phyloP scores from a whole-genome alignment of 2,888 invertebrate genomes.

The Schizaphis graminum region DNA sequence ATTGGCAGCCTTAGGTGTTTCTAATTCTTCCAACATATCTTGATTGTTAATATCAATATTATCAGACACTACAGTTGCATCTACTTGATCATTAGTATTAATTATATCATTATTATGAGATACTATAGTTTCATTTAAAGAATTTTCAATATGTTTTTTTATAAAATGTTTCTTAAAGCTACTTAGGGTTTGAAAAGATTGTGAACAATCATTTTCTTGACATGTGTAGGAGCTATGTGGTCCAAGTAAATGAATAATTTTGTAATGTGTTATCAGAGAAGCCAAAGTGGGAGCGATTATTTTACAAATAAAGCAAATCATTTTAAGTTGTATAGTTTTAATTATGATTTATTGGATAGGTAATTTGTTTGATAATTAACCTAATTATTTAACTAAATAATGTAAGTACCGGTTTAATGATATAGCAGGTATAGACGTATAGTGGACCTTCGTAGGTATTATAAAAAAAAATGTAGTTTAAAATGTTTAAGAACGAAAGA shows the following conservation, averaged over 20 bases:
- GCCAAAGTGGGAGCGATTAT: not conserved
- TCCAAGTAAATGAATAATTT: not conserved
- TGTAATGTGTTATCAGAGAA: not conserved
- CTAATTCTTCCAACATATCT: not conserved
- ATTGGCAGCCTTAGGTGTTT: not conserved
- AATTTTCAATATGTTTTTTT: not conserved
- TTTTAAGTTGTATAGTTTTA: too few relatives aligned
- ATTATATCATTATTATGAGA: not conserved
- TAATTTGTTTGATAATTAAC: too few relatives aligned
- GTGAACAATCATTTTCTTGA: not conserved
- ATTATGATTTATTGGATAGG: too few relatives aligned
- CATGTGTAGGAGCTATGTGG: not conserved
- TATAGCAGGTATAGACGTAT: too few relatives aligned
- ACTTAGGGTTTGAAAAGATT: constrained; percentile 11
- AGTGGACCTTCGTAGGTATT: too few relatives aligned
- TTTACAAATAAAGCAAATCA: too few relatives aligned
- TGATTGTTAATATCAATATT: not conserved
- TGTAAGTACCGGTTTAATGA: too few relatives aligned
- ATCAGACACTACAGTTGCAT: not conserved
- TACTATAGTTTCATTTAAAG: not conserved
- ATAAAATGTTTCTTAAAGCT: constrained; percentile 5
- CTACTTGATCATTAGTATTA: not conserved
- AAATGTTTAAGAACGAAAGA: too few relatives aligned
- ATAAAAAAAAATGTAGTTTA: too few relatives aligned
- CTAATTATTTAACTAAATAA: too few relatives aligned